phyloP scores from a whole-genome alignment of 2,888 invertebrate genomes.

The Molorchus minor region DNA sequence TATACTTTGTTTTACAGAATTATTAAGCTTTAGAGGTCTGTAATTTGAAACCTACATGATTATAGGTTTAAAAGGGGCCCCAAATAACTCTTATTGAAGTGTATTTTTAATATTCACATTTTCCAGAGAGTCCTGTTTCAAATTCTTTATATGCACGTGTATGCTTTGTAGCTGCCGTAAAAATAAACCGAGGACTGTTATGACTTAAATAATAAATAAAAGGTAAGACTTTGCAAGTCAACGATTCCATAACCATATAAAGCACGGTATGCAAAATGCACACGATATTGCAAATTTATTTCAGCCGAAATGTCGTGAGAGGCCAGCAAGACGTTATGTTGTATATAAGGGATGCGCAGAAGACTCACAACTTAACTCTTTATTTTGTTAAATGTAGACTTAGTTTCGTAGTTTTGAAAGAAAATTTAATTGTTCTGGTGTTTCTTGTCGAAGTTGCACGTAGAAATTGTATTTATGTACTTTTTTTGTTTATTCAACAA shows the following conservation, averaged over 20 bases:
- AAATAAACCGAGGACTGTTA: constrained; percentile 21
- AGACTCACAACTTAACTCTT: no score
- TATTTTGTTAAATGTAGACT: no score
- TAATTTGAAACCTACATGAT: no score
- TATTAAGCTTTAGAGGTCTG: background rate
- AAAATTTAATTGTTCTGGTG: no score
- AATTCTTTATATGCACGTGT: background rate
- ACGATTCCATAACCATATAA: constrained; percentile 28
- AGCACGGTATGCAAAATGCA: constrained; percentile 30
- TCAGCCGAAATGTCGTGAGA: constrained; percentile 20
- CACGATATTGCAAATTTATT: constrained; percentile 35
- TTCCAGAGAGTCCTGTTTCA: background rate
- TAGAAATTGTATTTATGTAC: no score
- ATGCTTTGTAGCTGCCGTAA: background rate
- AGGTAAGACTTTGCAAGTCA: constrained; percentile 35
- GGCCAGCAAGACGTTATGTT: constrained; percentile 9
- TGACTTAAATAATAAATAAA: constrained; percentile 37
- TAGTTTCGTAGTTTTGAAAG: no score
- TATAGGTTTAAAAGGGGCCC: no score
- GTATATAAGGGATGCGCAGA: constrained; percentile 2
- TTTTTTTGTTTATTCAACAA: no score
- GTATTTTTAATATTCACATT: background rate
- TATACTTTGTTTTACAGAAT: background rate
- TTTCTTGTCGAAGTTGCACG: no score
- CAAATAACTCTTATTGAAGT: background rate